Evolutionary conservation across 2,797 vertebrate species (phyloP), one percentile per base, ranked within the genome.

Genomic region (Gastrophryne carolinensis): DNA sequence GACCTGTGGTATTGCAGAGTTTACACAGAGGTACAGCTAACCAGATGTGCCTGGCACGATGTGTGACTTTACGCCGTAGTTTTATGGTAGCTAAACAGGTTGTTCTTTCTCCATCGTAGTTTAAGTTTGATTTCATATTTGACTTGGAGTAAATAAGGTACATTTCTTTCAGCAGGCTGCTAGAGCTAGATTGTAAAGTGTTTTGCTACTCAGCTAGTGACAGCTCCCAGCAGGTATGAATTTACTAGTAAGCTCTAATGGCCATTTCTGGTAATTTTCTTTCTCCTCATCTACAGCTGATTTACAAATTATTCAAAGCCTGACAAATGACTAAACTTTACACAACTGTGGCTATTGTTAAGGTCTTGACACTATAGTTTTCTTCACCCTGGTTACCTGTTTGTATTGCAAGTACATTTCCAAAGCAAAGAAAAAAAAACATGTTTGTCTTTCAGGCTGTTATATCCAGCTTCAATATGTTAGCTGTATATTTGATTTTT

Each of bases 241-340:
- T 67, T 39, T 70, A 4, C 47, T 30, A 61, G 9, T 15, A 53
- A 1, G 30, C 6, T 21, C 76, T 78, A 32, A 39, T 74, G 37
- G 1, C 70, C n/a, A 78, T 68, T 79, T 29, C 62, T 3, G 29
- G 60, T 61, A 71, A 72, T 71, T 78, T 58, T 71, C 72, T 58
- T 72, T 62, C 66, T 70, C 29, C 58, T 49, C 37, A 72, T 50
- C 75, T 78, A 57, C 34, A 76, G 37, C 74, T 76, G 74, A 76
- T 70, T 76, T 76, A 41, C 75, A 78, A 78, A 78, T 60, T 78
- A 64, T 78, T 78, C 67, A 50, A 50, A 57, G 75, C 60, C 50
- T 49, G 19, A 27, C 65, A 41, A 78, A 71, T 71, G 67, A 77
- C 71, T 77, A 64, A 77, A 78, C 67, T 64, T 72, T 67, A 64